A percentile compares a stretch with the other conserved stretches of the same genome.
phyloP scores from a whole-genome alignment of 1,140 invertebrate species.

The Druon quercuslanigerum region DNA sequence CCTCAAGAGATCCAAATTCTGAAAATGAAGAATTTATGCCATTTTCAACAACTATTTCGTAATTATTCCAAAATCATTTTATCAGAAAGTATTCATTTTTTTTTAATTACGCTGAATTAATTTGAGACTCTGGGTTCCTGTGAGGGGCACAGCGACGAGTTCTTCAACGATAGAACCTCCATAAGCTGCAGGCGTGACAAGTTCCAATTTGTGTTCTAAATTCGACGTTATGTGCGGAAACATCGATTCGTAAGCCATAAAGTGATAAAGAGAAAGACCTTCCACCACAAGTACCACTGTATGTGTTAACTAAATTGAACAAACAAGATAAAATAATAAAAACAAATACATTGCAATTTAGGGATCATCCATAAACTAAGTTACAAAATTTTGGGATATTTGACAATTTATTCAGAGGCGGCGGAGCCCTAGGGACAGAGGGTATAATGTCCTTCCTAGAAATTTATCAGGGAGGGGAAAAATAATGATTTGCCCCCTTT shows the following conservation, averaged over 20 bases:
- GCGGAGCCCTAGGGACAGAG: no score
- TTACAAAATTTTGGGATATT: no score
- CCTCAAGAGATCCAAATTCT: constrained; percentile 82
- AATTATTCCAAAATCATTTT: background rate
- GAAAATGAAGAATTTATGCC: constrained; percentile 32
- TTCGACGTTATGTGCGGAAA: constrained; percentile 78
- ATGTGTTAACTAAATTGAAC: constrained; percentile 71
- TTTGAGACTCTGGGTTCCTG: constrained; percentile 79
- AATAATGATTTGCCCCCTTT: no score
- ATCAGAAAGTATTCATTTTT: background rate
- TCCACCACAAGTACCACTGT: constrained; percentile 86
- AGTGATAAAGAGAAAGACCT: constrained; percentile 85
- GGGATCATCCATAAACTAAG: no score
- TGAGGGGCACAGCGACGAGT: constrained; percentile 84
- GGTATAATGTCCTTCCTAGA: no score
- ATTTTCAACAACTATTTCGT: constrained; percentile 4
- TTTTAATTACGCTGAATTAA: constrained; percentile 76
- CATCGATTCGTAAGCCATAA: constrained; percentile 79
- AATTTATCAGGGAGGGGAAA: no score
- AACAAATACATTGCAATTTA: background rate
- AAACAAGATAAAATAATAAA: constrained; percentile 16
- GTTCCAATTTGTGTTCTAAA: constrained; percentile 82
- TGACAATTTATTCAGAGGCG: no score
- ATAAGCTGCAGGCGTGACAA: constrained; percentile 84
- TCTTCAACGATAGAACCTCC: constrained; percentile 85